Base-by-base conservation (phyloP, 1,140 invertebrate species). In the Drosophila lini region DNA sequence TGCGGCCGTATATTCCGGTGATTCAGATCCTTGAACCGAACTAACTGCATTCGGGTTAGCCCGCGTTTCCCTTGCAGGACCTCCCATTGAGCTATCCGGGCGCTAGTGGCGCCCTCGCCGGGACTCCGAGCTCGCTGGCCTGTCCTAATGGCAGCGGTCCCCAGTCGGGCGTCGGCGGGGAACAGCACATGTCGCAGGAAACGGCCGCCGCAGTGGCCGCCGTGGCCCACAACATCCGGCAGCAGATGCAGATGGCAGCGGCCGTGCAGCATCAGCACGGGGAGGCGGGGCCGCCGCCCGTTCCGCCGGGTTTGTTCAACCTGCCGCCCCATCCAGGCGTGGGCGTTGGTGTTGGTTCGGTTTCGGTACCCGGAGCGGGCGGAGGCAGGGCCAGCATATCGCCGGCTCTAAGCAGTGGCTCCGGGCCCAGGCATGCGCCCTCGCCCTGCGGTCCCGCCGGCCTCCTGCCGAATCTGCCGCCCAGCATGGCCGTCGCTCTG, bases 241-340 rank as follows among this genome's bases (percentile, higher is more conserved):
- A 96, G 76, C 95, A 96, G 88, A 95, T 96, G 95, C 95, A 94
- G 89, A 95, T 95, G 94, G 95, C 95, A 13, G 95, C 95, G 9
- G 95, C 95, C 19, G 94, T 94, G 32, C 94, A 90, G 85, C 84
- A 93, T 91, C 90, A 93, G 91, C 64, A 93, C 82, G 64, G 95
- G 92, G 94, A 94, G 92, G 93, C 75, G 92, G 92, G 45, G 81
- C 91, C 61, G 92, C 92, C 36, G 92, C 81, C 74, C 80, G 93
- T 65, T 92, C 93, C 65, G 92, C 92, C 81, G 74, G 91, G 81
- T 13, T 78, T 92, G 0, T 92, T 92, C 50, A 92, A 92, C 65
- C 74, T 92, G 58, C 91, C 91, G 34, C 82, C 91, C 5, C 91
- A 92, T 74, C 52, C 91, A 25, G 80, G 34, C 56, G 79, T 53